Evolutionary conservation across 2,888 invertebrate species (phyloP), one percentile per base, ranked within the genome.

Genomic region (Tanytarsus gracilentus): DNA sequence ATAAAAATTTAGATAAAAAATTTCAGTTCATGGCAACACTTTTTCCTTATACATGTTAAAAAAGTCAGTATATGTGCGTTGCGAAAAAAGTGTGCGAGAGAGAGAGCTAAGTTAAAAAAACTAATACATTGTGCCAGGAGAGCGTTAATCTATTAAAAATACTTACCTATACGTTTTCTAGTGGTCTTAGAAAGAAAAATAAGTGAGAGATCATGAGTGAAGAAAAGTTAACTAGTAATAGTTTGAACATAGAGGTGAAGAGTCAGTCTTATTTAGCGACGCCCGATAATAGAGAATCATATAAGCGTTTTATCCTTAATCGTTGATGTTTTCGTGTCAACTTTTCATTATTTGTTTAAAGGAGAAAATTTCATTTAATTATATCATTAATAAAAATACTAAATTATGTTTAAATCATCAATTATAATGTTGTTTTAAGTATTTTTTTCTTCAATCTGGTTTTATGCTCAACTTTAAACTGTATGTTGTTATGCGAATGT

Each of bases 321-420:
- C 48, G 48, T 50, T 30, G 30, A 53, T 39, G n/a, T 49, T 49
- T 49, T 49, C n/a, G 11, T 18, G 44, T 44, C 44, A 53, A 53
- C 53, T 36, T 53, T 23, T 33, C 36, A 21, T 30, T 39, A 23
- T 55, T 27, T n/a, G n/a, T n/a, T n/a, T n/a, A n/a, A n/a, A n/a
- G n/a, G n/a, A n/a, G n/a, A n/a, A n/a, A n/a, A 25, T 40, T 27
- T 40, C 18, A 11, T 36, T 40, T 25, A 26, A 26, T 18, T 21
- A 26, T 55, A 40, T 55, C 40, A 55, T 55, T 40, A 55, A 55
- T 55, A 55, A 55, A 55, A 55, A 55, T 55, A 55, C 55, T 55
- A 55, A 55, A 33, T 55, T 55, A 55, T 55, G 39, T 40, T 55
- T 55, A 55, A 26, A 29, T 51, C 33, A 14, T n/a, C n/a, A n/a